phyloP scores from a whole-genome alignment of 2,888 invertebrate genomes.

The Venustoraphidia nigricollis region DNA sequence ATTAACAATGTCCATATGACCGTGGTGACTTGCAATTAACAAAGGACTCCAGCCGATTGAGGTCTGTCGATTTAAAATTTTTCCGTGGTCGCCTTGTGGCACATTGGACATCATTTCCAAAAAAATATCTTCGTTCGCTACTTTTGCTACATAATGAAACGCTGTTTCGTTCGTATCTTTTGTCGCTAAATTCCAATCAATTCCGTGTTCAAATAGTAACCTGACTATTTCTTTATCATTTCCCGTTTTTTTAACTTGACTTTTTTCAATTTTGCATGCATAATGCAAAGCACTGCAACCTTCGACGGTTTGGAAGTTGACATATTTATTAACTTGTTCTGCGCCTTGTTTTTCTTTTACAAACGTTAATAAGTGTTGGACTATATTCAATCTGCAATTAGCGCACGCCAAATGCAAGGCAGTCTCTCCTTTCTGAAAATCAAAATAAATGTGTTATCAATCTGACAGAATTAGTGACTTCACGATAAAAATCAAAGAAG shows the following conservation, averaged over 20 bases:
- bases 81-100: slow-evolving; percentile 77
- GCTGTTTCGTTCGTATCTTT: slow-evolving; percentile 85
- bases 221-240: slow-evolving; percentile 78
- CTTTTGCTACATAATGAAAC: slow-evolving; percentile 87
- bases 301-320: slow-evolving; percentile 77
- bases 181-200: slow-evolving; percentile 73
- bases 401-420: slow-evolving; percentile 89
- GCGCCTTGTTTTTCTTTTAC: slow-evolving; percentile 61
- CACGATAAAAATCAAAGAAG: no score
- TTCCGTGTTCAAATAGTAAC: slow-evolving; percentile 78
- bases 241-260: slow-evolving; percentile 55
- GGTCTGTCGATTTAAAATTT: slow-evolving; percentile 86
- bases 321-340: slow-evolving; percentile 66
- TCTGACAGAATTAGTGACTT: no score
- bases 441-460: neutral
- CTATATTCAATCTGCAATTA: slow-evolving; percentile 71
- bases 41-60: slow-evolving; percentile 94
- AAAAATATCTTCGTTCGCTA: slow-evolving; percentile 93
- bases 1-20: slow-evolving; percentile 85
- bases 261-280: slow-evolving; percentile 77
- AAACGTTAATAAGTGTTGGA: slow-evolving; percentile 69
- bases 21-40: slow-evolving; percentile 87
- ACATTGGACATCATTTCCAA: slow-evolving; percentile 88
- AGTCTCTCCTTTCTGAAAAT: slow-evolving; percentile 83
- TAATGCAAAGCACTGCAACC: slow-evolving; percentile 87